Percentiles rank a stretch among this genome's conserved stretches.
Evolutionary conservation across 2,888 invertebrate genomes (phyloP).

Genomic region (Phytoseiulus persimilis): DNA sequence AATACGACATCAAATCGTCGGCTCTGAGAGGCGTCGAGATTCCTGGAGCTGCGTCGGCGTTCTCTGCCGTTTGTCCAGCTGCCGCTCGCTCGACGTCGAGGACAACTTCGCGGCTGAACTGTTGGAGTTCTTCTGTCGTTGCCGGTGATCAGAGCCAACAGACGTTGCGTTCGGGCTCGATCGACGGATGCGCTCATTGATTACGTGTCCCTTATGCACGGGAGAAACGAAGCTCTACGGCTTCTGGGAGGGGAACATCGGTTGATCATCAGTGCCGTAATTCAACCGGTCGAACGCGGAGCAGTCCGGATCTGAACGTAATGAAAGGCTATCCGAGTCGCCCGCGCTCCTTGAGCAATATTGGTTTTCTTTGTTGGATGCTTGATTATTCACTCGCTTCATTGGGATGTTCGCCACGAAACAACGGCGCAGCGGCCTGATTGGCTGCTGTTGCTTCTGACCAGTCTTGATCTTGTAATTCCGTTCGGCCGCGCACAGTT

Average conservation of each 20-base stretch:
- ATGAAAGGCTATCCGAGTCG: background rate
- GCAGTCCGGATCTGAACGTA: background rate
- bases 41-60: too few species aligned
- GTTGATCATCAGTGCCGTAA: background rate
- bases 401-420: background rate
- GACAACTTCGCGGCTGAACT: too few species aligned
- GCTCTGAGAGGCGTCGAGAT: too few species aligned
- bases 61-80: too few species aligned
- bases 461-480: background rate
- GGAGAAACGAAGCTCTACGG: too few species aligned
- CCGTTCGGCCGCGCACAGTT: background rate
- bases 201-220: too few species aligned
- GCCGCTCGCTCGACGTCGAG: too few species aligned
- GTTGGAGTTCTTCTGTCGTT: too few species aligned
- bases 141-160: too few species aligned
- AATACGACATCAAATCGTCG: too few species aligned
- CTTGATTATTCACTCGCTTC: background rate
- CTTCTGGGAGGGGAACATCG: background rate
- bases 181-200: too few species aligned
- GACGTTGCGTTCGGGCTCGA: too few species aligned
- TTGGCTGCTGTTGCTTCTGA: background rate
- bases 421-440: background rate
- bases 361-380: background rate
- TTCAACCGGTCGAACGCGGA: background rate
- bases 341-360: background rate